Evolutionary conservation across 2,797 vertebrate genomes (phyloP).

Genomic region (Mionectes olivaceus): DNA sequence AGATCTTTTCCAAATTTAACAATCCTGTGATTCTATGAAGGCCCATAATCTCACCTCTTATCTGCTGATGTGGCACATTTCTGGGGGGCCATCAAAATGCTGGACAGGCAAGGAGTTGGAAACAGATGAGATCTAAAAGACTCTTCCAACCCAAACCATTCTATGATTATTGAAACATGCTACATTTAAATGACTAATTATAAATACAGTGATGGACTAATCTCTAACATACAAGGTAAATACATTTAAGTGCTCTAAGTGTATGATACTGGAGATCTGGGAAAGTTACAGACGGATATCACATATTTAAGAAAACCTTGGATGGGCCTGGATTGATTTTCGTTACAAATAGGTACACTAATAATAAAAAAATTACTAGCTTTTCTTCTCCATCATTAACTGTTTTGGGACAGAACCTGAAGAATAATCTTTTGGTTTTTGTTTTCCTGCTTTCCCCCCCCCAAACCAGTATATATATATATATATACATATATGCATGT

Average conservation of each 20-base stretch:
- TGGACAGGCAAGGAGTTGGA: not conserved
- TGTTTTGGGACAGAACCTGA: not conserved
- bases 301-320: not conserved
- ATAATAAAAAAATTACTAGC: not conserved
- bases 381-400: not conserved
- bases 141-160: not conserved
- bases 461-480: too few species aligned
- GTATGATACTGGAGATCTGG: not conserved
- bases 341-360: not conserved
- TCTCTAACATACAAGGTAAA: not conserved
- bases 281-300: not conserved
- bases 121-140: fast-evolving
- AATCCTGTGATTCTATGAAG: not conserved
- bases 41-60: not conserved
- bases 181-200: not conserved
- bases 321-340: not conserved
- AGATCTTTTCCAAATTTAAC: not conserved
- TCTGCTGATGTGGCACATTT: not conserved
- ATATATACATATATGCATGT: not conserved
- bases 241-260: not conserved
- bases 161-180: not conserved
- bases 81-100: not conserved
- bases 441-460: not conserved
- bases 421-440: not conserved
- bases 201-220: not conserved